Evolutionary conservation across 2,797 vertebrate genomes (phyloP), one percentile per base, ranked within the genome.

Genomic region (Pseudochirops cupreus): DNA sequence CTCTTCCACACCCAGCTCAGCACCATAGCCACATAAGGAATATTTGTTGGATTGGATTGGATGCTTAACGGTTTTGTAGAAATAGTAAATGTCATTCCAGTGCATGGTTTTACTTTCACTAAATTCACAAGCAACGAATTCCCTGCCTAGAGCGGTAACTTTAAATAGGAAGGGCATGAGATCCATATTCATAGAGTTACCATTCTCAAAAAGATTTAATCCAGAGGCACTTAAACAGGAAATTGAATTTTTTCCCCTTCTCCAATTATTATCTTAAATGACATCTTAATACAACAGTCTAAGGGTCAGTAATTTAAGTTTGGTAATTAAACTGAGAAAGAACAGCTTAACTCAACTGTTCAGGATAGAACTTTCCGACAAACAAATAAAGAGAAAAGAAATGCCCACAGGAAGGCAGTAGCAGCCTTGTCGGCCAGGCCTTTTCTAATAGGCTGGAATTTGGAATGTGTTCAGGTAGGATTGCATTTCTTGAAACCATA

Each of bases 161-260:
- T 11, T 21, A 1, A 1, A 21, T 2, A 0, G 1, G 59, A 31
- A 31, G 56, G 52, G 53, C 26, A 87, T 90, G 56, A 93, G 95
- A 93, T 26, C 55, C 56, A 10, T 39, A 67, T 21, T 46, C 0
- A 89, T 53, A 96, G n/a, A 90, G 92, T 92, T 93, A 62, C 82
- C 53, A 39, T 95, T 94, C 96, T 89, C 92, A 92, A 93, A 67
- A 93, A 95, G 57, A 92, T 96, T 96, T 97, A 95, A 97, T 53
- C 91, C 91, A 95, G 96, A 93, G 93, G 82, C 96, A 97, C 94
- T 94, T 90, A 91, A 95, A 97, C 97, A 97, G 97, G 97, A 98
- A 98, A 97, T 92, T 96, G 97, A 96, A 97, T 97, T 95, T 93
- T 97, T 90, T 97, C 95, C 93, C 95, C 62, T 87, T 54, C 91